phyloP scores from a whole-genome alignment of 2,888 invertebrate species.

The Gasteruption jaculator region DNA sequence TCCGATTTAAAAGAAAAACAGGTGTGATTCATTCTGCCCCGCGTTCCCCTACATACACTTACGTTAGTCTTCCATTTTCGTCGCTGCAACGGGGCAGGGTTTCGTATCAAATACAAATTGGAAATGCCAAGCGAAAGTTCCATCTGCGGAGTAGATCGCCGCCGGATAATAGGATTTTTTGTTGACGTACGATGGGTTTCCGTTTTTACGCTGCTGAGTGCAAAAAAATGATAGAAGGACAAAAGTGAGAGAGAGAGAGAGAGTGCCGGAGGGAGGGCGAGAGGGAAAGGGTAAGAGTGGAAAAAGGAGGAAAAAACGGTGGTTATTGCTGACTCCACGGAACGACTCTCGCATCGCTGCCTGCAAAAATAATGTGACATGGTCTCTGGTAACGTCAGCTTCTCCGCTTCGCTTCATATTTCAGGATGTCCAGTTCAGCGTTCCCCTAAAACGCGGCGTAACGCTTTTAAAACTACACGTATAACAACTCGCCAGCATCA shows the following conservation, averaged over 20 bases:
- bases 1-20: no score
- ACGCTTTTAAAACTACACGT: slow-evolving; percentile 3
- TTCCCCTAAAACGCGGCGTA: slow-evolving; percentile 7
- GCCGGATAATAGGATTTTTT: slow-evolving; percentile 34
- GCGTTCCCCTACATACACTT: no score
- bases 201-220: slow-evolving; percentile 19
- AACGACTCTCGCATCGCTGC: slow-evolving; percentile 38
- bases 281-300: no score
- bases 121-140: no score
- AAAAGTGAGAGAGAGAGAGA: no score
- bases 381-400: slow-evolving; percentile 39
- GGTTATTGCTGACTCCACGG: slow-evolving; percentile 42
- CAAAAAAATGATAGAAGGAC: no score
- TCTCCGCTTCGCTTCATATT: slow-evolving; percentile 37
- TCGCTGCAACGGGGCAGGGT: no score
- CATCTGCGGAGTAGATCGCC: no score
- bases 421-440: slow-evolving; percentile 26
- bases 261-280: no score
- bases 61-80: no score
- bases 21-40: no score
- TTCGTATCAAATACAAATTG: no score
- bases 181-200: slow-evolving; percentile 28
- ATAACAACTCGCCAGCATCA: not conserved
- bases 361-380: slow-evolving; percentile 44
- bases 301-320: slow-evolving; percentile 27